Percentiles rank a stretch among this genome's conserved stretches.
Conservation (phyloP, 2,113 vertebrate genomes). For the Rutilus rutilus region DNA sequence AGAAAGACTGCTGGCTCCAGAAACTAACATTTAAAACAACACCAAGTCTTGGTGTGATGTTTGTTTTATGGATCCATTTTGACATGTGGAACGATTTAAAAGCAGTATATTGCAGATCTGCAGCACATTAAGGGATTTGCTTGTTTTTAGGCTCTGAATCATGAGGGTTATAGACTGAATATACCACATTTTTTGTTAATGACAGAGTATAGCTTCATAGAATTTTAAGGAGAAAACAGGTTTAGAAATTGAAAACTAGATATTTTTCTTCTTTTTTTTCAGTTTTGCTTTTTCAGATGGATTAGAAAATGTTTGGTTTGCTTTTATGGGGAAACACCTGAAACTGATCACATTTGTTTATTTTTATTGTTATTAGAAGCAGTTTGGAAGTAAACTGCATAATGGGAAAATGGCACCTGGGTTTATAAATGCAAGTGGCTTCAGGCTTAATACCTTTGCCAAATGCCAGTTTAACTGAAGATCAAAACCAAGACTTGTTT, state of each 20-base stretch:
- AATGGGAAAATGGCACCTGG: slow-evolving; percentile 7
- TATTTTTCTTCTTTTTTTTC: background rate
- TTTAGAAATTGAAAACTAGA: background rate
- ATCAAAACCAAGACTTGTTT: slow-evolving; percentile 60
- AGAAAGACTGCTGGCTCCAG: background rate
- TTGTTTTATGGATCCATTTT: slow-evolving; percentile 66
- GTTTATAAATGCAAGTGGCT: slow-evolving; percentile 32
- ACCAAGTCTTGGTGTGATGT: slow-evolving; percentile 43
- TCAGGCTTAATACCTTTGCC: slow-evolving; percentile 38
- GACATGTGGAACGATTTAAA: slow-evolving; percentile 87
- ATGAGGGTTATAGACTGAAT: slow-evolving; percentile 36
- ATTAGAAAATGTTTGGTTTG: background rate
- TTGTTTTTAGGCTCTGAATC: slow-evolving; percentile 78
- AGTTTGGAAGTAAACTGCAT: slow-evolving; percentile 33
- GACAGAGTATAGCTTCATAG: background rate
- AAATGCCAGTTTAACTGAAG: slow-evolving; percentile 60
- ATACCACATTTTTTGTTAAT: background rate
- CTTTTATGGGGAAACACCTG: slow-evolving; percentile 21
- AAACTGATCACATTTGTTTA: slow-evolving; percentile 16
- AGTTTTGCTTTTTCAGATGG: background rate
- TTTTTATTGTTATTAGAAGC: slow-evolving; percentile 27
- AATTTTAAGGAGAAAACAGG: background rate
- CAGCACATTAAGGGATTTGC: slow-evolving; percentile 92
- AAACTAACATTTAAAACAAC: slow-evolving; percentile 24
- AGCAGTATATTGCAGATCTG: slow-evolving; percentile 86